Evolutionary conservation across 2,888 invertebrate genomes (phyloP), one percentile per base, ranked within the genome.

Genomic region (Andrena minutula): DNA sequence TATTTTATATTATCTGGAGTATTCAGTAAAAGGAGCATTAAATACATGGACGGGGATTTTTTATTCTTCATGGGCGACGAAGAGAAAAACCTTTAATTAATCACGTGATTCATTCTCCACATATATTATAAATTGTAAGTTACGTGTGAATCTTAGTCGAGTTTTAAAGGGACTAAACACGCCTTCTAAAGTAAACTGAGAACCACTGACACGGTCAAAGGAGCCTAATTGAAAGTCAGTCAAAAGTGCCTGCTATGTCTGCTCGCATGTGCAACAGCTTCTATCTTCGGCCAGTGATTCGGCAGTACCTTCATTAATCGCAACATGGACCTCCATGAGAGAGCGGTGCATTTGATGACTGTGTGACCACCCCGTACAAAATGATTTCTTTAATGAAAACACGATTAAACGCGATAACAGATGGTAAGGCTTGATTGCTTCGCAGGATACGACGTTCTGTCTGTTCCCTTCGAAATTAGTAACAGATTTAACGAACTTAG

Each of bases 301-400:
- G 86, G 86, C 88, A 84, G 83, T 89, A 85, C 85, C 90, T 89
- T 89, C 90, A 88, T 91, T 91, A 91, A 90, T 89, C 87, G 89
- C 85, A 81, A 85, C 88, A 88, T 80, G 87, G 89, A 86, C 89
- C 89, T 83, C 90, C 89, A 66, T 66, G 77, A 68, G 66, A 83
- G 63, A 66, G 86, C 88, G 89, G 89, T 86, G 71, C 76, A 87
- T 89, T 86, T 87, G 86, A 88, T 86, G 85, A 84, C 81, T 88
- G 82, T 83, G 70, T 83, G 87, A 76, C 87, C 89, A 87, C 77
- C 86, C 87, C 41, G 77, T 74, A 77, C 76, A 75, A 87, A 85
- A 86, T 84, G 83, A 89, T 90, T 88, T 75, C 83, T 85, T 87
- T 88, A 90, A 89, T 90, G 88, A 89, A 89, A 89, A 89, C 88